phyloP scores from a whole-genome alignment of 2,113 vertebrate genomes.

The Archilochus colubris region DNA sequence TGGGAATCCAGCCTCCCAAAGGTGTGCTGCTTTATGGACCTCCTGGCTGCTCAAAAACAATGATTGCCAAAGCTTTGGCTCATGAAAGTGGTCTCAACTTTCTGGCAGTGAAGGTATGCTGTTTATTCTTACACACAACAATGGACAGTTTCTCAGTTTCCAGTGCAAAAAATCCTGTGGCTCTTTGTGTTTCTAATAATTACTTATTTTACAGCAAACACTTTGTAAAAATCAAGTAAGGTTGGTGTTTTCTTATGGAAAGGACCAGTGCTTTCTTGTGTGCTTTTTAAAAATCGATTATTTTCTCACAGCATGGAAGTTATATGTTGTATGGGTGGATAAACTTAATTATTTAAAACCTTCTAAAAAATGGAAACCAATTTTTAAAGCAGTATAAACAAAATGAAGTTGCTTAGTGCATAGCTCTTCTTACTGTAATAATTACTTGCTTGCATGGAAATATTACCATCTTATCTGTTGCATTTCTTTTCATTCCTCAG shows the following conservation, averaged over 20 bases:
- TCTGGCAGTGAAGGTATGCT: conserved; percentile 89
- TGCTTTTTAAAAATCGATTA: background rate
- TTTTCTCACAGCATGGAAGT: background rate
- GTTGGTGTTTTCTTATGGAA: background rate
- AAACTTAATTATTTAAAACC: background rate
- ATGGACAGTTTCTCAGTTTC: background rate
- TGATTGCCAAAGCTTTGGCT: conserved; percentile 96
- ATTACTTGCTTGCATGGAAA: background rate
- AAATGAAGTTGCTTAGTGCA: background rate
- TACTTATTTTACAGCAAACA: background rate
- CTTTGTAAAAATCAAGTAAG: background rate
- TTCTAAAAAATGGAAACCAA: background rate
- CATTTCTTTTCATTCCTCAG: background rate
- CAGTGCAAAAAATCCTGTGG: background rate
- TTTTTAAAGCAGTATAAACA: background rate
- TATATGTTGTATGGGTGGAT: background rate
- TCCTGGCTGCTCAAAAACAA: conserved; percentile 98
- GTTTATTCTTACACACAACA: background rate
- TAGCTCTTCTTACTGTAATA: background rate
- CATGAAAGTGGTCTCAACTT: conserved; percentile 96
- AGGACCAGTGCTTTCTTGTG: background rate
- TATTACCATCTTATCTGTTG: background rate
- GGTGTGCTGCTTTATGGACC: conserved; percentile 95
- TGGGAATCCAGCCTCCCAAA: conserved; percentile 93
- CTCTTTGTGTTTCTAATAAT: background rate